Percentiles rank a stretch among this genome's conserved stretches.
phyloP scores from a whole-genome alignment of 2,888 invertebrate species.

The Agrochola litura region DNA sequence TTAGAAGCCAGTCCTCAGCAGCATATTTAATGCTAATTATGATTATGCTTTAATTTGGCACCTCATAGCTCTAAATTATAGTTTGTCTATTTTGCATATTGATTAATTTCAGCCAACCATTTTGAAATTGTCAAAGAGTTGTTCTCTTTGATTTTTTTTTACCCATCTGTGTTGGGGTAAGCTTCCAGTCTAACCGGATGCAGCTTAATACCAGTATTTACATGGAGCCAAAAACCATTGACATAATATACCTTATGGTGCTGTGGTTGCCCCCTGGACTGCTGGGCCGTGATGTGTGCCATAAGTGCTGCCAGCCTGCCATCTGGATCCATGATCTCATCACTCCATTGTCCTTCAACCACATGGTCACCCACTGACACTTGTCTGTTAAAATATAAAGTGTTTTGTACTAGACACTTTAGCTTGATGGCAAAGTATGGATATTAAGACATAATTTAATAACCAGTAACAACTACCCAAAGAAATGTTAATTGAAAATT shows the following conservation, averaged over 20 bases:
- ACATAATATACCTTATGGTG: conserved; percentile 77
- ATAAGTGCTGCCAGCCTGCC: conserved; percentile 83
- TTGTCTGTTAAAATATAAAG: conserved; percentile 71
- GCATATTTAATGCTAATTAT: neutral
- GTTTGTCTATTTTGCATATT: neutral
- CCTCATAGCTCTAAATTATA: neutral
- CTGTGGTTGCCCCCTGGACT: conserved; percentile 73
- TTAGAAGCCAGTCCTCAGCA: neutral
- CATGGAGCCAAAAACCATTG: neutral
- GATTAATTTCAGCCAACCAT: neutral
- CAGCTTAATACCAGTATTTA: too few species aligned
- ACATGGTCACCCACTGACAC: conserved; percentile 81
- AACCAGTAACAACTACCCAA: neutral
- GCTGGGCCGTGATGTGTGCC: conserved; percentile 80
- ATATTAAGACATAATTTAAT: neutral
- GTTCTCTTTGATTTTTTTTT: too few species aligned
- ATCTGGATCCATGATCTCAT: conserved; percentile 83
- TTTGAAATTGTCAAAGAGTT: too few species aligned
- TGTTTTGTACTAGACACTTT: neutral
- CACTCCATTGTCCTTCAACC: conserved; percentile 83
- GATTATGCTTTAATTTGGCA: neutral
- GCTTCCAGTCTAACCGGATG: too few species aligned
- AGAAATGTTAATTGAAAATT: neutral
- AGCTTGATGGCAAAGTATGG: neutral
- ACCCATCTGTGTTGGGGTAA: too few species aligned